Evolutionary conservation across 1,140 invertebrate species (phyloP).

Genomic region (Rhopalosiphum maidis): DNA sequence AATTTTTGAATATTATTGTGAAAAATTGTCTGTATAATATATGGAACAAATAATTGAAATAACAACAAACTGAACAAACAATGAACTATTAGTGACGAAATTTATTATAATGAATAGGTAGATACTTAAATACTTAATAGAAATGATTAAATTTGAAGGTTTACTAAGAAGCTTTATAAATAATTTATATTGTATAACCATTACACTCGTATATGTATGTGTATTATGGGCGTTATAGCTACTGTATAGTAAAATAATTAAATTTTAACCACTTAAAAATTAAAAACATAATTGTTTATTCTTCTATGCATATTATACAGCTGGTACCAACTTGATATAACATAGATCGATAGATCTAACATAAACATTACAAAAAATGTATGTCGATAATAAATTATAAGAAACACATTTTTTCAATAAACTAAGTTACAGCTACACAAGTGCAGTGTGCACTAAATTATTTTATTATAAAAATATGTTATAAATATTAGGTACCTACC

Average conservation of each 20-base stretch:
- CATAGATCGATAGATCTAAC: background rate
- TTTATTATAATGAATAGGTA: background rate
- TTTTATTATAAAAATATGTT: background rate
- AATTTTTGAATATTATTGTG: too few relatives aligned
- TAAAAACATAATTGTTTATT: background rate
- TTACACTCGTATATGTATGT: background rate
- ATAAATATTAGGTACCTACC: background rate
- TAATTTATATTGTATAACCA: background rate
- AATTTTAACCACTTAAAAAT: background rate
- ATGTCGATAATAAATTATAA: background rate
- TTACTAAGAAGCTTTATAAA: background rate
- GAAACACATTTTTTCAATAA: background rate
- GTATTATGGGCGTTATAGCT: background rate
- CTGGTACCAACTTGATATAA: background rate
- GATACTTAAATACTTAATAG: background rate
- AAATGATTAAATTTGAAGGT: background rate
- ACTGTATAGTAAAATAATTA: slow-evolving; percentile 18
- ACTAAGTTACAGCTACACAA: background rate
- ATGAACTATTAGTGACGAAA: background rate
- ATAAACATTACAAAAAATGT: background rate
- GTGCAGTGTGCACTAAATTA: background rate
- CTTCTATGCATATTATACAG: background rate
- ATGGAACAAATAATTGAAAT: too few relatives aligned
- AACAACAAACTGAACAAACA: background rate
- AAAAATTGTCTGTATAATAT: too few relatives aligned